phyloP scores from a whole-genome alignment of 2,888 invertebrate genomes.

The Timandra comae region DNA sequence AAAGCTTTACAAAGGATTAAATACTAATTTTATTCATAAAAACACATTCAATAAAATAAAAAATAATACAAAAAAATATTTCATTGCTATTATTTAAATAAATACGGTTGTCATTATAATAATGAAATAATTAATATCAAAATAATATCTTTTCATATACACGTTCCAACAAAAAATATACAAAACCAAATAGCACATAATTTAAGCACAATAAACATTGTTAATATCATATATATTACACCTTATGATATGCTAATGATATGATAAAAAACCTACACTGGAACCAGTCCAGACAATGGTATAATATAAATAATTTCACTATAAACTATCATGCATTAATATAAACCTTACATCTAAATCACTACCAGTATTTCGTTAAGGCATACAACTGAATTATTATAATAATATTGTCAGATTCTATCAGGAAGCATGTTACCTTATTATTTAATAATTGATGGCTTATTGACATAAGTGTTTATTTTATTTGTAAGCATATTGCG shows the following conservation, averaged over 20 bases:
- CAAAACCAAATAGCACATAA: too few species aligned
- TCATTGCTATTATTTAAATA: too few species aligned
- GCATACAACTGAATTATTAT: slow-evolving; percentile 57
- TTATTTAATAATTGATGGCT: slow-evolving; percentile 62
- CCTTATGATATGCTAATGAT: slow-evolving; percentile 72
- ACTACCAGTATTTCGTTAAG: slow-evolving; percentile 69
- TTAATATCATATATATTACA: slow-evolving; percentile 44
- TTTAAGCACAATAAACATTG: too few species aligned
- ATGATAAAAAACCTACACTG: slow-evolving; percentile 73
- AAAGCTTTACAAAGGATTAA: too few species aligned
- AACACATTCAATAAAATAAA: too few species aligned
- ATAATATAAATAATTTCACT: slow-evolving; percentile 26
- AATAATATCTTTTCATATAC: too few species aligned
- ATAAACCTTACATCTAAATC: slow-evolving; percentile 54
- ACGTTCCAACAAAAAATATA: too few species aligned
- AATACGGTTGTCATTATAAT: too few species aligned
- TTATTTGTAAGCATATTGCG: slow-evolving; percentile 23
- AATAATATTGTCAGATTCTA: slow-evolving; percentile 71
- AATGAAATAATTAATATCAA: too few species aligned
- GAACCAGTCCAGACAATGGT: slow-evolving; percentile 50
- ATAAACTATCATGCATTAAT: slow-evolving; percentile 58
- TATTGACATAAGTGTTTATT: slow-evolving; percentile 49
- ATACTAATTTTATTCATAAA: too few species aligned
- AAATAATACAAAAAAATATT: too few species aligned
- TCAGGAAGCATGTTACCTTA: slow-evolving; percentile 73